Percentiles rank a stretch among this genome's conserved stretches.
phyloP scores from a whole-genome alignment of 2,888 invertebrate genomes.

The Muschampia plurimacula region DNA sequence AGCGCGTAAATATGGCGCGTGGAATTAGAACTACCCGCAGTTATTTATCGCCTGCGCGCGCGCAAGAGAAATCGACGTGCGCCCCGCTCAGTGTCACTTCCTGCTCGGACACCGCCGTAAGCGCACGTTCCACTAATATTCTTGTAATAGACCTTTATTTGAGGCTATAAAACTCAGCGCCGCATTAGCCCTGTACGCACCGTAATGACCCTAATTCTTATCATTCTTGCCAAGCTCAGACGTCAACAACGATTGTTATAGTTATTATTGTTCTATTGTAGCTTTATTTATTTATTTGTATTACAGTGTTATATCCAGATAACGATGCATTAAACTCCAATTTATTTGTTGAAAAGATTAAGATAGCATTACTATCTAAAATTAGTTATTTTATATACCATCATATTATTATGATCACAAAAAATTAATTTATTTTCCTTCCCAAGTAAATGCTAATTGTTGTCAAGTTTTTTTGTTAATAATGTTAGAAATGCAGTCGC shows the following conservation, averaged over 20 bases:
- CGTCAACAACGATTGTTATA: conserved; percentile 8
- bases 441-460: conserved; percentile 1
- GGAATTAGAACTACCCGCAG: conserved; percentile 80
- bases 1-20: conserved; percentile 75
- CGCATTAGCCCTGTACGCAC: conserved; percentile 35
- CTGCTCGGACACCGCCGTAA: conserved; percentile 63
- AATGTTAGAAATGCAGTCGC: conserved; percentile 23
- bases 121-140: conserved; percentile 60
- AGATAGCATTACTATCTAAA: conserved; percentile 10
- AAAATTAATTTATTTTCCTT: not conserved
- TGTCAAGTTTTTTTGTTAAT: conserved; percentile 17
- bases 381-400: not conserved
- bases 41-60: conserved; percentile 68
- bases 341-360: conserved; percentile 16
- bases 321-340: not conserved
- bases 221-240: conserved; percentile 16
- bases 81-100: conserved; percentile 64
- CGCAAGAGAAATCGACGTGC: conserved; percentile 53
- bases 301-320: not conserved
- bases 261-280: conserved; percentile 14
- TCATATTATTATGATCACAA: not conserved
- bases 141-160: conserved; percentile 71
- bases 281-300: conserved; percentile 19
- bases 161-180: conserved; percentile 63
- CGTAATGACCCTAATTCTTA: conserved; percentile 26